Evolutionary conservation across 23 tunicate genomes (phyloP).

Genomic region (Halocynthia aurantium): DNA sequence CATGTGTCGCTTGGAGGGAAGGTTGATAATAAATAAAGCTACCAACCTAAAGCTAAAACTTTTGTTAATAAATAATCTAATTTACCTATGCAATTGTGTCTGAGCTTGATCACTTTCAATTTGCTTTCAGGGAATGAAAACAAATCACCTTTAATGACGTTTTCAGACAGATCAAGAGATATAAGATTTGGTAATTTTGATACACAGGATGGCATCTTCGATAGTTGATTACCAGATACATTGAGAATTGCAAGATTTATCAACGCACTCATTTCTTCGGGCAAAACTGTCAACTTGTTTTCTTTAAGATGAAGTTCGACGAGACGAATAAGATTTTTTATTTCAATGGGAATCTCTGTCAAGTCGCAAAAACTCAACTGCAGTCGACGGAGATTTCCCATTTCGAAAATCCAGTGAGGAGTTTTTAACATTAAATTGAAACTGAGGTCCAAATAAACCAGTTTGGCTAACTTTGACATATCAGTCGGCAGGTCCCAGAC

Average conservation of each 20-base stretch:
- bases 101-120: slow-evolving; percentile 1
- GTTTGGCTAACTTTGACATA: not conserved
- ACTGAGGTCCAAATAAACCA: slow-evolving; percentile 17
- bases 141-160: not conserved
- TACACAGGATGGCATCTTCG: not conserved
- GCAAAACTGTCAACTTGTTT: slow-evolving; percentile 7
- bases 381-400: not conserved
- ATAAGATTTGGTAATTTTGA: not conserved
- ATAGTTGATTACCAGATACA: slow-evolving; percentile 8
- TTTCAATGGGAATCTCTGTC: not conserved
- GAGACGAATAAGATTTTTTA: not conserved
- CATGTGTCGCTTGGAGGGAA: no score
- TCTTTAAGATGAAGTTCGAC: slow-evolving; percentile 8
- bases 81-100: slow-evolving; percentile 17
- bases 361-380: slow-evolving; percentile 21
- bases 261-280: not conserved
- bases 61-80: not conserved
- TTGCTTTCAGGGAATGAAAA: not conserved
- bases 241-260: slow-evolving; percentile 9
- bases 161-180: slow-evolving; percentile 12
- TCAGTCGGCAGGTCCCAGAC: slow-evolving; percentile 1
- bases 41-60: no score
- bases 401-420: slow-evolving; percentile 3
- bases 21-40: no score
- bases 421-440: not conserved